phyloP scores from a whole-genome alignment of 2,797 vertebrate species.

The Melanogrammus aeglefinus region DNA sequence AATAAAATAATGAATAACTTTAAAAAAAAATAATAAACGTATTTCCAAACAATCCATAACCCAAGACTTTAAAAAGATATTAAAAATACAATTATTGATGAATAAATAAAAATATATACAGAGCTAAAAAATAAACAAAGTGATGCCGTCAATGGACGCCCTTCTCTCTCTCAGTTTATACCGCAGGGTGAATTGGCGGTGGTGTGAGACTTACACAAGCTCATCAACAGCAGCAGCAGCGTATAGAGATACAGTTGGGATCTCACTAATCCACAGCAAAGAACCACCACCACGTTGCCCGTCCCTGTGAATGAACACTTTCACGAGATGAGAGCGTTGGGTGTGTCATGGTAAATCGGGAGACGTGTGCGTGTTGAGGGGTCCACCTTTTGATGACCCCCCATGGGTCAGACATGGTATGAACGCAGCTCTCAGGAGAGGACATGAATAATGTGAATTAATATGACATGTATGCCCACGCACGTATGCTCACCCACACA shows the following conservation, averaged over 20 bases:
- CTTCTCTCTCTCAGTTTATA: too few species aligned
- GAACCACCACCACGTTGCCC: not conserved
- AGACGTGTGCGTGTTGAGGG: not conserved
- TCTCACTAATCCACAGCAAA: not conserved
- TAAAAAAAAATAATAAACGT: not conserved
- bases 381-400: not conserved
- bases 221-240: not conserved
- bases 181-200: too few species aligned
- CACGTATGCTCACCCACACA: not conserved
- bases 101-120: too few species aligned
- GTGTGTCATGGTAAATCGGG: not conserved
- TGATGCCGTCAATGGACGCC: too few species aligned
- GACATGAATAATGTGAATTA: not conserved
- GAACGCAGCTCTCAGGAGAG: not conserved
- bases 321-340: not conserved
- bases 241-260: not conserved
- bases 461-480: not conserved
- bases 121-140: too few species aligned
- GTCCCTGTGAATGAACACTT: not conserved
- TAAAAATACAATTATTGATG: not conserved
- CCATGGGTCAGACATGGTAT: not conserved
- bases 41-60: not conserved
- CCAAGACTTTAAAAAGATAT: too few species aligned
- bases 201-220: too few species aligned
- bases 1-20: not conserved